Evolutionary conservation across 2,888 invertebrate genomes (phyloP), one percentile per base, ranked within the genome.

Genomic region (Quadroppia sp.): DNA sequence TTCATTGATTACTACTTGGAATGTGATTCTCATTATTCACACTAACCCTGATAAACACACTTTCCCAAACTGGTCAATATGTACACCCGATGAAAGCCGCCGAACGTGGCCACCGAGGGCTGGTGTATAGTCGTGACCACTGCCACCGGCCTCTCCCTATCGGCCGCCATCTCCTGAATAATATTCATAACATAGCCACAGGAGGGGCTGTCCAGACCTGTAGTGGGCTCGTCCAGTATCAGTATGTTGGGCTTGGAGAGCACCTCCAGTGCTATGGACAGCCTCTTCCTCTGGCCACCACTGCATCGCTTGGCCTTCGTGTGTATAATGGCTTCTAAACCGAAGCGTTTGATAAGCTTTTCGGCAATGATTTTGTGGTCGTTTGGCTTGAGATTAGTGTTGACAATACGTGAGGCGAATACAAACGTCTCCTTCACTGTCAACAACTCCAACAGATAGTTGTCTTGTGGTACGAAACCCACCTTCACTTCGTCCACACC

Each of bases 141-240:
- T 9, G 74, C 74, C 42, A 53, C 30, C 23, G 74, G 56, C 1
- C 23, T 20, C 17, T 56, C 11, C 23, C 7, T 32, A 40, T 71
- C 53, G 20, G 32, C 3, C 20, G 40, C 74, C 71, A 74, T 23
- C n/a, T 74, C 71, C 2, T 70, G 23, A 9, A 74, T 7, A 17
- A 74, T 30, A 1, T 71, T 25, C 40, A 74, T 36, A 3, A 74
- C 56, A 11, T 53, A 40, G 17, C 32, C 11, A 32, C 71, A 74
- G 25, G 74, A 71, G 1, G 74, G 53, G 23, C 71, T 71, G 40
- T 74, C 74, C 45, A 74, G 40, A n/a, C 74, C 74, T 9, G 74
- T 74, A 0, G 74, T 74, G 56, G 74, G 74, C 36, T 74, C 74
- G 30, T 74, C 74, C 40, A 74, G 30, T 23, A 74, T 71, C 6